A percentile compares a stretch with the other conserved stretches of the same genome.
Conservation (phyloP, 2,113 vertebrate species). For the Phrynosoma platyrhinos region DNA sequence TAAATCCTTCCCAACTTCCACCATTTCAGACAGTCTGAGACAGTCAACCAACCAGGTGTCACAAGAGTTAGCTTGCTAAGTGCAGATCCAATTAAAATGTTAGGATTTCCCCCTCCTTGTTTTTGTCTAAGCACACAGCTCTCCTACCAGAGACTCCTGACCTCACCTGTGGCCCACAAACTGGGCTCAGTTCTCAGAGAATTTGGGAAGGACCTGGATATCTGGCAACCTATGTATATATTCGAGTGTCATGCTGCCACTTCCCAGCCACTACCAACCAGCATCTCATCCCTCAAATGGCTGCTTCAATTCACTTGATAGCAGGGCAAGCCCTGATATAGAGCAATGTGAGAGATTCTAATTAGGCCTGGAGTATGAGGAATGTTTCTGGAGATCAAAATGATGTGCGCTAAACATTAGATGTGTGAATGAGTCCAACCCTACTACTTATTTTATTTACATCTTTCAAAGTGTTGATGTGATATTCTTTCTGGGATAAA, state of each 20-base stretch:
- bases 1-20: too few species aligned
- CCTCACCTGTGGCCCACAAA: too few species aligned
- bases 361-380: neutral
- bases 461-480: neutral
- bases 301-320: neutral
- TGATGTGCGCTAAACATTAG: neutral
- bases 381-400: neutral
- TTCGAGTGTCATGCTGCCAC: too few species aligned
- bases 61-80: too few species aligned
- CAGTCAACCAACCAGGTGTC: too few species aligned
- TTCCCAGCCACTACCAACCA: too few species aligned
- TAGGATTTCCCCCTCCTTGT: too few species aligned
- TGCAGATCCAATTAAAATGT: too few species aligned
- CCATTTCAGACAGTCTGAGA: too few species aligned
- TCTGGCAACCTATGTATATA: too few species aligned
- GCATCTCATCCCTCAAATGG: neutral
- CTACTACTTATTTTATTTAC: neutral
- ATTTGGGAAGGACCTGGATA: neutral
- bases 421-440: neutral
- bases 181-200: neutral
- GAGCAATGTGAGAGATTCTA: neutral
- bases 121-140: too few species aligned
- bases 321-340: neutral
- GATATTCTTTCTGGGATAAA: neutral
- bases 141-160: too few species aligned